phyloP scores from a whole-genome alignment of 92 coral and sea anemone species.

The Paramuricea clavata region DNA sequence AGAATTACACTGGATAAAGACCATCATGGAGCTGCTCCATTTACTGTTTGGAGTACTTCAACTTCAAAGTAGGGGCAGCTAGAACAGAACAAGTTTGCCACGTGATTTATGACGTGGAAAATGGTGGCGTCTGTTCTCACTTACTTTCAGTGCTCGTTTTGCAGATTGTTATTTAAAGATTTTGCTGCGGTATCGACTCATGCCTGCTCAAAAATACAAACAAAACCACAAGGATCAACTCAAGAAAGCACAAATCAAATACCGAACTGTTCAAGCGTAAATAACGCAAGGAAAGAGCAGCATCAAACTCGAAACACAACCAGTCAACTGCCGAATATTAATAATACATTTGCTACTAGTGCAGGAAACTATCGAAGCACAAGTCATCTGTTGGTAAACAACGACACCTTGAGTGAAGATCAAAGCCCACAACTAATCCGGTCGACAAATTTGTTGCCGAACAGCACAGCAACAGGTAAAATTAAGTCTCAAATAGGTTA shows the following conservation, averaged over 20 bases:
- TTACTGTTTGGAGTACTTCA: too few species aligned
- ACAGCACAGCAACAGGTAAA: slow-evolving; percentile 16
- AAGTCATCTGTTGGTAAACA: slow-evolving; percentile 13
- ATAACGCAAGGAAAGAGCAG: slow-evolving; percentile 15
- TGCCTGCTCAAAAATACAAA: not conserved
- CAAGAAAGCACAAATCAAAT: too few species aligned
- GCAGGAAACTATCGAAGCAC: not conserved
- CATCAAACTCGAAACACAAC: slow-evolving; percentile 3
- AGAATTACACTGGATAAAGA: too few species aligned
- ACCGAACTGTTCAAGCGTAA: too few species aligned
- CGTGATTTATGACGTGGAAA: not conserved
- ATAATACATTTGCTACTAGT: not conserved
- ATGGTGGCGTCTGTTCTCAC: slow-evolving; percentile 4
- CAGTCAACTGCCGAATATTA: not conserved
- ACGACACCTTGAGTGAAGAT: slow-evolving; percentile 5
- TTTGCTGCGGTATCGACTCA: slow-evolving; percentile 2
- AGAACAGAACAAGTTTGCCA: slow-evolving; percentile 16
- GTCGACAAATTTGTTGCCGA: not conserved
- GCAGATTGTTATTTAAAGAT: not conserved
- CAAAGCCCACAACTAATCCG: slow-evolving; percentile 11
- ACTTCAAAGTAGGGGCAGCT: too few species aligned
- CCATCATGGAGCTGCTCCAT: too few species aligned
- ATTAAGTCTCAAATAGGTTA: slow-evolving; percentile 1
- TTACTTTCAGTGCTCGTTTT: slow-evolving; percentile 2
- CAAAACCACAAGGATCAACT: not conserved